A percentile compares a stretch with the other conserved stretches of the same genome.
These are phyloP conservation scores for Trogon surrucura DNA, from an alignment of 2,113 vertebrate genomes.

Conservation along the genomic window DNA sequence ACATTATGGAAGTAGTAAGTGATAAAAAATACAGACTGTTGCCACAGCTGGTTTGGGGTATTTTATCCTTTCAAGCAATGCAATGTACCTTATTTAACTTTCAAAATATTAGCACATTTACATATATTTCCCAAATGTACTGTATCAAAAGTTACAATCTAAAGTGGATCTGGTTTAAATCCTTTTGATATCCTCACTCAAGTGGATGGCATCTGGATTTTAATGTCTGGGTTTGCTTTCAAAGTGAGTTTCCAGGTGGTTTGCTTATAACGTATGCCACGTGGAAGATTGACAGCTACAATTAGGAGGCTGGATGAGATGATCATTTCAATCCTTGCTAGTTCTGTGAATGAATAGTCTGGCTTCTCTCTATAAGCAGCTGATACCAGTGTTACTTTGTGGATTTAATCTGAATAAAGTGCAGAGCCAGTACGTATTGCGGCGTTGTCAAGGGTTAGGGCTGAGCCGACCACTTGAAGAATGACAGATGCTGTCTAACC, in stretches of 20 bases:
- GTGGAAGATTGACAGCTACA: background rate
- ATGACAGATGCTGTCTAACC: too few relatives aligned
- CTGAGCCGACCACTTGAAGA: too few relatives aligned
- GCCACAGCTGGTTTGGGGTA: background rate
- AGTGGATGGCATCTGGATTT: background rate
- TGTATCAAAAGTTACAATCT: background rate
- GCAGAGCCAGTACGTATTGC: background rate
- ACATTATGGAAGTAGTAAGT: background rate
- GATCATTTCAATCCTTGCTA: background rate
- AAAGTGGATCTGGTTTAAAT: background rate
- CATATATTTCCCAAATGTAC: conserved; percentile 6
- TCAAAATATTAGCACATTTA: conserved; percentile 10
- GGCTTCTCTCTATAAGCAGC: background rate
- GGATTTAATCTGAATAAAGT: background rate
- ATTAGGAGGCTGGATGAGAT: background rate
- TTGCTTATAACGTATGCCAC: background rate
- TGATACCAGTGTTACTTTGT: background rate
- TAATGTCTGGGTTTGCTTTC: background rate
- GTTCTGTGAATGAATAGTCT: background rate
- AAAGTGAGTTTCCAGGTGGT: background rate
- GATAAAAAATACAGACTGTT: background rate
- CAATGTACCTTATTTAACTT: background rate
- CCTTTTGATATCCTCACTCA: conserved; percentile 11
- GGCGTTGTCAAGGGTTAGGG: too few relatives aligned
- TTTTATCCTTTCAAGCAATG: background rate